Conservation (phyloP, 2,888 invertebrate genomes). For the Drosophila rellima region DNA sequence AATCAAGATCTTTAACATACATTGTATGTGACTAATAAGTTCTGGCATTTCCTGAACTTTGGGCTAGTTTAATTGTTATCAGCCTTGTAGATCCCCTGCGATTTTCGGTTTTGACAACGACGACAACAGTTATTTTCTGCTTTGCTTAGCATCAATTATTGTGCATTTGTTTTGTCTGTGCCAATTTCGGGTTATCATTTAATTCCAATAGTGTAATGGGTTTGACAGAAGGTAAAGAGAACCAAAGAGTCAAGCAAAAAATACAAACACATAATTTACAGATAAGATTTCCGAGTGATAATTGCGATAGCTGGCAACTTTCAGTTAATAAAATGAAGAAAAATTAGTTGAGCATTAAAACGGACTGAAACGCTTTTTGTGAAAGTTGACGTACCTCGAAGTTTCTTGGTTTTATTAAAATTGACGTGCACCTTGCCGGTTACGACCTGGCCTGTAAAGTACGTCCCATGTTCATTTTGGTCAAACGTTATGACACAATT, state of each 20-base stretch:
- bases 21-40: slow-evolving; percentile 48
- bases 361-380: not conserved
- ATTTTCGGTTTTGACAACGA: not conserved
- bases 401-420: slow-evolving; percentile 81
- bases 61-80: slow-evolving; percentile 20
- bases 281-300: slow-evolving; percentile 60
- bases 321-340: not conserved
- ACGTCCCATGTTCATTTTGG: slow-evolving; percentile 89
- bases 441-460: slow-evolving; percentile 84
- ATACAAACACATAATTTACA: slow-evolving; percentile 19
- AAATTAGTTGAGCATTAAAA: not conserved
- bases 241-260: slow-evolving; percentile 36
- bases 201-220: slow-evolving; percentile 48
- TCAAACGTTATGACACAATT: slow-evolving; percentile 86
- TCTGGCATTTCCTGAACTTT: slow-evolving; percentile 58
- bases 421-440: slow-evolving; percentile 82
- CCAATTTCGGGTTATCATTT: slow-evolving; percentile 51
- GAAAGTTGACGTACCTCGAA: slow-evolving; percentile 77
- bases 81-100: slow-evolving; percentile 45
- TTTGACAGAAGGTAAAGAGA: slow-evolving; percentile 28
- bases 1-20: not conserved
- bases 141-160: slow-evolving; percentile 60
- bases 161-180: slow-evolving; percentile 43
- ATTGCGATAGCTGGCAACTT: not conserved
- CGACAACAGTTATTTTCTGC: slow-evolving; percentile 5